phyloP scores from a whole-genome alignment of 1,140 invertebrate species.

The Polypedilum vanderplanki region DNA sequence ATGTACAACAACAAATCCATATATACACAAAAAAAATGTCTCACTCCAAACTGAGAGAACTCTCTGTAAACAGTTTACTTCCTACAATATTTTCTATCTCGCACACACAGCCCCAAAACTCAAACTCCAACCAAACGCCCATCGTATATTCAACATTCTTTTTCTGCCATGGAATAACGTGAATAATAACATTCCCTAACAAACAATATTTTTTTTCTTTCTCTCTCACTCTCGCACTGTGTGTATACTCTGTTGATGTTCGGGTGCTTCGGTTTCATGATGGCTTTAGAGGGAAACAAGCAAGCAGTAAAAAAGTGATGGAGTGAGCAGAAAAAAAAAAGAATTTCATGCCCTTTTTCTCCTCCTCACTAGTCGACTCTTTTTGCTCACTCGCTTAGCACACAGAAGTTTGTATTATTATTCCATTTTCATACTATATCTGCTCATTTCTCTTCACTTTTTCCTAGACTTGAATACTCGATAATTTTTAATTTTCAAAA shows the following conservation, averaged over 20 bases:
- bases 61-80: conserved; percentile 27
- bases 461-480: not conserved
- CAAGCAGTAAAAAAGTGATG: not conserved
- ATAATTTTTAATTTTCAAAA: too few relatives aligned
- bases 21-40: not conserved
- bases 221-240: not conserved
- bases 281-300: not conserved
- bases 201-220: conserved; percentile 25
- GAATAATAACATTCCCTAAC: conserved; percentile 27
- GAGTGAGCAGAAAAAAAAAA: not conserved
- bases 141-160: not conserved
- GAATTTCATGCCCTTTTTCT: conserved; percentile 17
- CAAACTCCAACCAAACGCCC: not conserved
- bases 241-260: conserved; percentile 28
- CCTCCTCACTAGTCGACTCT: not conserved
- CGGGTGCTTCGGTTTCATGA: conserved; percentile 23
- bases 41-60: not conserved
- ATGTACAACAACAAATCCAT: conserved; percentile 20
- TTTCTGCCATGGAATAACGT: conserved; percentile 22
- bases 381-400: not conserved
- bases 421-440: conserved; percentile 26
- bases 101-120: too few relatives aligned
- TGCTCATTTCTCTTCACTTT: not conserved
- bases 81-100: conserved; percentile 16
- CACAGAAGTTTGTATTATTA: conserved; percentile 10